phyloP scores from a whole-genome alignment of 2,113 vertebrate species.

The Macaca nemestrina region DNA sequence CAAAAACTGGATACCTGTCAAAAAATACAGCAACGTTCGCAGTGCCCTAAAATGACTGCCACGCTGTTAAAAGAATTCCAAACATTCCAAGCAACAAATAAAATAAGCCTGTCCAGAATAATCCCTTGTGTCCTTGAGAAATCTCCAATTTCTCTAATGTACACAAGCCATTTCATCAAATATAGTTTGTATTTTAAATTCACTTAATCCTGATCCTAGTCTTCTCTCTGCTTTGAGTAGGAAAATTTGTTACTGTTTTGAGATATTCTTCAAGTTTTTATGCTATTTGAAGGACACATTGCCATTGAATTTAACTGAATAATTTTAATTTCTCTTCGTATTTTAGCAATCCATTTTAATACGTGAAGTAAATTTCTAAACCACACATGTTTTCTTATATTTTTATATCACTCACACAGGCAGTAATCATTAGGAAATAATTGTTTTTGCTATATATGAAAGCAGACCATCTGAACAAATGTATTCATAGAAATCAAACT shows the following conservation, averaged over 20 bases:
- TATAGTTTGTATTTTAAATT: background rate
- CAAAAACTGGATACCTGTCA: background rate
- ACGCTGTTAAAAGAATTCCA: background rate
- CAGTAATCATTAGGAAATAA: slow-evolving; percentile 47
- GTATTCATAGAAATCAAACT: slow-evolving; percentile 35
- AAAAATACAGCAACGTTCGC: background rate
- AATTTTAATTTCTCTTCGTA: slow-evolving; percentile 26
- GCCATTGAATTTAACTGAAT: slow-evolving; percentile 15
- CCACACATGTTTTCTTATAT: background rate
- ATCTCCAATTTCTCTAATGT: background rate
- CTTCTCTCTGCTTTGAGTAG: background rate
- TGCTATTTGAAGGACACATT: background rate
- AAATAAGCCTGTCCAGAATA: background rate
- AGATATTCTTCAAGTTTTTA: background rate
- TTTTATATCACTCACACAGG: slow-evolving; percentile 36
- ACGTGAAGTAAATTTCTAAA: slow-evolving; percentile 43
- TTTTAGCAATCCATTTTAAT: background rate
- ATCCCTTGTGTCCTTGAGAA: background rate
- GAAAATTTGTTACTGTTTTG: background rate
- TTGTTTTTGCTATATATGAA: slow-evolving; percentile 55
- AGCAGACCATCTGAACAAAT: slow-evolving; percentile 45
- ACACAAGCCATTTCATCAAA: background rate
- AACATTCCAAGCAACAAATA: background rate
- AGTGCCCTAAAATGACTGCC: background rate
- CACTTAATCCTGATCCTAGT: background rate